Percentiles rank a stretch among this genome's conserved stretches.
phyloP scores from a whole-genome alignment of 2,888 invertebrate species.

The Mythimna ferrago region DNA sequence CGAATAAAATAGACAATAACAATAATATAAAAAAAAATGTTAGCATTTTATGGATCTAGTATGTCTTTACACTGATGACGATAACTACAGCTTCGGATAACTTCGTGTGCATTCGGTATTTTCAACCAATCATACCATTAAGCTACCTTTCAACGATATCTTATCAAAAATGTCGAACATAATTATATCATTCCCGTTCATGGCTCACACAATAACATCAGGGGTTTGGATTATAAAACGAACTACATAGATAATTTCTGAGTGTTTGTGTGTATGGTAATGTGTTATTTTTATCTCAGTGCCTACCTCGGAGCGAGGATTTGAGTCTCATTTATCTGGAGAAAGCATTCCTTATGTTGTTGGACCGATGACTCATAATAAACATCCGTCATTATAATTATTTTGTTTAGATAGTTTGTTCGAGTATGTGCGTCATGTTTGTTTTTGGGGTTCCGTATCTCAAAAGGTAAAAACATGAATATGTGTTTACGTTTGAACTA shows the following conservation, averaged over 20 bases:
- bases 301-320: slow-evolving; percentile 16
- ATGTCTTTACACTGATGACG: too few species aligned
- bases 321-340: slow-evolving; percentile 15
- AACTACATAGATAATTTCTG: slow-evolving; percentile 43
- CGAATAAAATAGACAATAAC: too few species aligned
- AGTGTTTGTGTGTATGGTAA: slow-evolving; percentile 35
- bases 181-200: slow-evolving; percentile 31
- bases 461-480: not conserved
- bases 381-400: slow-evolving; percentile 20
- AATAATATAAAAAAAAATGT: too few species aligned
- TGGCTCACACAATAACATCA: slow-evolving; percentile 16
- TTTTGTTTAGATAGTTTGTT: not conserved
- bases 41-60: too few species aligned
- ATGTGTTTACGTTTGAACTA: too few species aligned
- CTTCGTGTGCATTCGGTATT: slow-evolving; percentile 7
- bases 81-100: not conserved
- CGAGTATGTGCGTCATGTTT: not conserved
- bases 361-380: slow-evolving; percentile 10
- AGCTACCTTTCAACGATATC: slow-evolving; percentile 46
- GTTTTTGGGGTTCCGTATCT: too few species aligned
- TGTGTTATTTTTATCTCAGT: slow-evolving; percentile 45
- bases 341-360: slow-evolving; percentile 35
- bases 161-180: slow-evolving; percentile 48
- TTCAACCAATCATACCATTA: slow-evolving; percentile 25
- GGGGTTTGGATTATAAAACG: slow-evolving; percentile 35